phyloP scores from a whole-genome alignment of 2,888 invertebrate genomes.

The Phoronis australis region DNA sequence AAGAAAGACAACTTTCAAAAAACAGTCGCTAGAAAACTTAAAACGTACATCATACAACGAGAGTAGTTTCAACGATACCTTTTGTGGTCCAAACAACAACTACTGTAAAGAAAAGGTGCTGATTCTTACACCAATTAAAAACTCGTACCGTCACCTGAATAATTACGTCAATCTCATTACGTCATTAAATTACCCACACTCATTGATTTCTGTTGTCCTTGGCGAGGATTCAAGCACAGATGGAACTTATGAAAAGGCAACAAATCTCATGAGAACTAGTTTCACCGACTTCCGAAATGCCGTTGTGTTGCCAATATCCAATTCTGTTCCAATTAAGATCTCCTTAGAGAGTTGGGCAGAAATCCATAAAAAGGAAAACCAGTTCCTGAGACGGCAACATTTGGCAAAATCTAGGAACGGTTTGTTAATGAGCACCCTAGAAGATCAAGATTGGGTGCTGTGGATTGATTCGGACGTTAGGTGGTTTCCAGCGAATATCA shows the following conservation, averaged over 20 bases:
- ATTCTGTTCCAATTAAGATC: too few relatives aligned
- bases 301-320: too few relatives aligned
- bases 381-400: slow-evolving; percentile 31
- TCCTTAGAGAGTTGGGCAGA: slow-evolving; percentile 25
- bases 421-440: slow-evolving; percentile 24
- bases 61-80: too few relatives aligned
- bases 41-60: too few relatives aligned
- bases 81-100: too few relatives aligned
- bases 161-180: slow-evolving; percentile 26
- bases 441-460: slow-evolving; percentile 32
- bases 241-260: slow-evolving; percentile 18
- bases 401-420: slow-evolving; percentile 36
- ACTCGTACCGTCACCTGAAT: slow-evolving; percentile 24
- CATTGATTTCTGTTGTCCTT: slow-evolving; percentile 33
- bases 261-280: too few relatives aligned
- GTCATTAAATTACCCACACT: slow-evolving; percentile 35
- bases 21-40: too few relatives aligned
- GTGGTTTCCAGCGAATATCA: slow-evolving; percentile 29
- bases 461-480: slow-evolving; percentile 44
- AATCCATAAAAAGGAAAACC: slow-evolving; percentile 25
- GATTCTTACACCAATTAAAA: slow-evolving; percentile 39
- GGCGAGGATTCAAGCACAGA: slow-evolving; percentile 45
- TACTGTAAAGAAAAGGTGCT: slow-evolving; percentile 25
- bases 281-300: slow-evolving; percentile 28
- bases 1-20: too few relatives aligned